Evolutionary conservation across 2,113 vertebrate genomes (phyloP).

Genomic region (Siniperca knerii): DNA sequence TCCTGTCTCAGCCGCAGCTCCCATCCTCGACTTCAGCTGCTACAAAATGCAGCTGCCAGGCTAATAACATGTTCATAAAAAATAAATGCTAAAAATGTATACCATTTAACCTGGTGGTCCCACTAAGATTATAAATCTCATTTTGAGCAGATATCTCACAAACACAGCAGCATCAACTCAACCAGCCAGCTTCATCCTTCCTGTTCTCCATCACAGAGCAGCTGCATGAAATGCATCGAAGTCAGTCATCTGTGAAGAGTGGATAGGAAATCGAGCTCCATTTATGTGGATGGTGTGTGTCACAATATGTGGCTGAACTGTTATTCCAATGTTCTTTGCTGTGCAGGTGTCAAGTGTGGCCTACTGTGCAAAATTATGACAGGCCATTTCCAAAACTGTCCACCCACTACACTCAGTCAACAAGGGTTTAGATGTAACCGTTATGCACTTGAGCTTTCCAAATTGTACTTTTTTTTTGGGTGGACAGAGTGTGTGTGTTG

Average conservation of each 20-base stretch:
- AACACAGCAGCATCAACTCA: conserved; percentile 17
- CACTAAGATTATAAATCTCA: not conserved
- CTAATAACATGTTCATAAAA: not conserved
- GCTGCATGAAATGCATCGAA: conserved; percentile 39
- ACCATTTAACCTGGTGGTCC: not conserved
- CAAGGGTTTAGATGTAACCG: conserved; percentile 40
- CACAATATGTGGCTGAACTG: conserved; percentile 43
- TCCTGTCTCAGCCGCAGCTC: not conserved
- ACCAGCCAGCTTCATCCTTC: not conserved
- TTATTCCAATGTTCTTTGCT: conserved; percentile 48
- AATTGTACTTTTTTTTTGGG: conserved; percentile 19
- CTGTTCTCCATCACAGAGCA: conserved; percentile 28
- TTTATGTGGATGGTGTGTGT: conserved; percentile 46
- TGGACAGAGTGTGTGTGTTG: conserved; percentile 49
- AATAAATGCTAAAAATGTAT: not conserved
- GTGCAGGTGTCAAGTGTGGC: conserved; percentile 64
- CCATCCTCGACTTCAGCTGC: not conserved
- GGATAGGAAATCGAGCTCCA: conserved; percentile 52
- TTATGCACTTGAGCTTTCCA: conserved; percentile 49
- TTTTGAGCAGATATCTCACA: not conserved
- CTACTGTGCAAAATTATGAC: conserved; percentile 57
- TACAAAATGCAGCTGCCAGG: not conserved
- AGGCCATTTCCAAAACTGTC: conserved; percentile 63
- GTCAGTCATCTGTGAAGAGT: conserved; percentile 47
- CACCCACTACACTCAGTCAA: conserved; percentile 60